Percentiles rank a stretch among this genome's conserved stretches.
These are phyloP conservation scores for Setipinna tenuifilis DNA, from an alignment of 2,797 vertebrate genomes.

Conservation along the genomic window DNA sequence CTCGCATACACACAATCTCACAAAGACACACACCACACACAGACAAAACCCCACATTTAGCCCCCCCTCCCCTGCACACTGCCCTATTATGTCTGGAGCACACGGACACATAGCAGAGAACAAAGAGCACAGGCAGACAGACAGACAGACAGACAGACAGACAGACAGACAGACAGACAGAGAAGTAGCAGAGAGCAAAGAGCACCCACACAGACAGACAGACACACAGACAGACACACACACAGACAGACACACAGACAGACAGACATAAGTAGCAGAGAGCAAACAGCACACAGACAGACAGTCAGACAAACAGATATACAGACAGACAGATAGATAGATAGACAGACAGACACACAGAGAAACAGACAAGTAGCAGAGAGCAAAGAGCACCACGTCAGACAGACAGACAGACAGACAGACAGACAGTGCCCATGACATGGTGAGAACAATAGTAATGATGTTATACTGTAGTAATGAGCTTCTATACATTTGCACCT, in stretches of 20 bases:
- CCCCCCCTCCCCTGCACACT: no score
- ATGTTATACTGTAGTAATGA: no score
- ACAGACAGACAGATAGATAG: no score
- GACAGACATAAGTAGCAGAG: neutral
- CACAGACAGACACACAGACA: neutral
- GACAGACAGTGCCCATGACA: neutral
- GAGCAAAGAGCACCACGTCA: no score
- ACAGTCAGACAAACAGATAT: neutral
- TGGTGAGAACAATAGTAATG: no score
- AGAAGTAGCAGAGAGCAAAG: neutral
- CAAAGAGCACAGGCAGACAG: neutral
- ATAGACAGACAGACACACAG: no score
- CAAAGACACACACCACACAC: no score
- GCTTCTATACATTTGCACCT: no score
- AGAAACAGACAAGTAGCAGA: no score
- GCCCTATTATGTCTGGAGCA: no score
- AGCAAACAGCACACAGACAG: neutral
- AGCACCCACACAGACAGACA: neutral
- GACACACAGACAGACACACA: slow-evolving; percentile 4
- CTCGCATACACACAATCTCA: neutral
- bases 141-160: neutral
- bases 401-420: neutral
- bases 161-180: neutral
- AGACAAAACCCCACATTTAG: no score
- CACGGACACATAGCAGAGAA: no score